Percentiles rank a stretch among this genome's conserved stretches.
Evolutionary conservation across 2,888 invertebrate species (phyloP).

Genomic region (Papilio gigon): DNA sequence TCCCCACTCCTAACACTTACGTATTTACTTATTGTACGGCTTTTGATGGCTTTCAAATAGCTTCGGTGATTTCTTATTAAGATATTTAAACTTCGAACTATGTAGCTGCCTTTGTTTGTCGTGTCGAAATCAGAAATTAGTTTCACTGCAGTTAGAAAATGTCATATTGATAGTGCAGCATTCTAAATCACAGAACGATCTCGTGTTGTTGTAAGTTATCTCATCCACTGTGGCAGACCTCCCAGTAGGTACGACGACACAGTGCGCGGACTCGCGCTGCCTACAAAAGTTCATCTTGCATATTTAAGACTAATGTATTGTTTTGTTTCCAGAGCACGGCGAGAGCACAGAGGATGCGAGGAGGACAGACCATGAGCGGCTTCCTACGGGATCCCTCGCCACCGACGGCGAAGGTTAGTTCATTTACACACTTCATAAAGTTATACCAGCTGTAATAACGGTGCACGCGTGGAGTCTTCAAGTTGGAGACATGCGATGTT

Average conservation of each 20-base stretch:
- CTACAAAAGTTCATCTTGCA: no score
- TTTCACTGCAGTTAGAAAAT: no score
- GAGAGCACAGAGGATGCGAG: slow-evolving; percentile 88
- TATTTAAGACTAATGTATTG: not conserved
- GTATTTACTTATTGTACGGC: not conserved
- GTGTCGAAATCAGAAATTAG: no score
- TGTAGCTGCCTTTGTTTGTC: no score
- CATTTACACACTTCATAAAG: not conserved
- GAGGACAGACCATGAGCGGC: slow-evolving; percentile 83
- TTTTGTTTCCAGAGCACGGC: slow-evolving; percentile 66
- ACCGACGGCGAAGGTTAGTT: slow-evolving; percentile 92
- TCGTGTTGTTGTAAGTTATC: no score
- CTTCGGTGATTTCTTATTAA: not conserved
- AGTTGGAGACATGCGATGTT: no score
- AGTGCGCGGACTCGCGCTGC: no score
- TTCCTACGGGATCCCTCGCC: slow-evolving; percentile 88
- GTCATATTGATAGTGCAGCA: no score
- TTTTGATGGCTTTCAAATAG: slow-evolving; percentile 2
- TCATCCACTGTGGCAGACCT: no score
- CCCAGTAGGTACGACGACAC: no score
- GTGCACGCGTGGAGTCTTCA: not conserved
- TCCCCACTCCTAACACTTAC: slow-evolving; percentile 13
- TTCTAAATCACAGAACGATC: no score
- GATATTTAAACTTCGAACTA: not conserved
- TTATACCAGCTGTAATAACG: slow-evolving; percentile 7